Conservation (phyloP, 2,888 invertebrate genomes). For the Plebejus argus region DNA sequence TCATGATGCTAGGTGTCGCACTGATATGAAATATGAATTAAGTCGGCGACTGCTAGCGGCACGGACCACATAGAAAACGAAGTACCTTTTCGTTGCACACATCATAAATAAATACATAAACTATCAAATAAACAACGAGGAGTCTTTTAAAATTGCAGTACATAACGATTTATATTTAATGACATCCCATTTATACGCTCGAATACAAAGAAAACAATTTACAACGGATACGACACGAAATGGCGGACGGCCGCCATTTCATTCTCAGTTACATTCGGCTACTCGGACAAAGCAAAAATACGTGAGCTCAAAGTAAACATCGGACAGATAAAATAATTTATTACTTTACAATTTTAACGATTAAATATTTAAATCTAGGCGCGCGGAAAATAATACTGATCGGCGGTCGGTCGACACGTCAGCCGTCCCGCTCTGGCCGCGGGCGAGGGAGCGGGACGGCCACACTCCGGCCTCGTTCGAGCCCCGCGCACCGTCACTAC, state of each 20-base stretch:
- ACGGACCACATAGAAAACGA: neutral
- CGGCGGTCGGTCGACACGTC: conserved; percentile 15
- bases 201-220: neutral
- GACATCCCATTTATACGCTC: conserved; percentile 16
- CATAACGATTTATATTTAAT: conserved; percentile 27
- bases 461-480: conserved; percentile 31
- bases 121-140: conserved; percentile 28
- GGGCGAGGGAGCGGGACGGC: conserved; percentile 10
- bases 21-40: neutral
- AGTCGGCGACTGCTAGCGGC: neutral
- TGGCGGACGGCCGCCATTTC: neutral
- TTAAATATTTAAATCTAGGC: conserved; percentile 45
- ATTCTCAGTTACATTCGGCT: neutral
- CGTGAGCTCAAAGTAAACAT: conserved; percentile 28
- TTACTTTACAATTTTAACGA: conserved; percentile 32
- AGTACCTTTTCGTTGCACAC: conserved; percentile 22
- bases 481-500: conserved; percentile 70
- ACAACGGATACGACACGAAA: conserved; percentile 7
- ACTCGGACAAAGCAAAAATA: conserved; percentile 22
- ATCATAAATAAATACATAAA: conserved; percentile 20
- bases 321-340: conserved; percentile 26
- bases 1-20: neutral
- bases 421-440: neutral
- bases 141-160: conserved; percentile 21
- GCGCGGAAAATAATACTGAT: conserved; percentile 60